Percentiles rank a stretch among this genome's conserved stretches.
These are phyloP conservation scores for Gymnogyps californianus DNA, from an alignment of 2,113 vertebrate species.

Conservation along the genomic window DNA sequence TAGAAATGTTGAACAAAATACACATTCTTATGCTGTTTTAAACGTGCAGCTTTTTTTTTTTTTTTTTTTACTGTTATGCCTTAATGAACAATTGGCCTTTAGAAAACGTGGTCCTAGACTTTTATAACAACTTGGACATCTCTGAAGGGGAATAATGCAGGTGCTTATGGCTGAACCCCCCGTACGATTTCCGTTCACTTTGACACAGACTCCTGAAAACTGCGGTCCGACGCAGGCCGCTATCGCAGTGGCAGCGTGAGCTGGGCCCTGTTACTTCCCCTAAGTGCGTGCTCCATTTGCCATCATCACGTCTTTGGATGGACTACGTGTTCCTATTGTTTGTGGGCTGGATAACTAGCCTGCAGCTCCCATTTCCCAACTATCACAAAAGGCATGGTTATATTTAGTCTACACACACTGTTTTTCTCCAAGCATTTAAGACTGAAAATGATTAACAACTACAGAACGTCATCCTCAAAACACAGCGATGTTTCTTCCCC, in stretches of 20 bases:
- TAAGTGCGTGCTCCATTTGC: not conserved
- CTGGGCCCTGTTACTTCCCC: not conserved
- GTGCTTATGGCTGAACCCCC: not conserved
- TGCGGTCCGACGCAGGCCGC: fast-evolving
- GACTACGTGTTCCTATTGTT: not conserved
- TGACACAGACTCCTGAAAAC: not conserved
- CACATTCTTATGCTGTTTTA: conserved; percentile 14
- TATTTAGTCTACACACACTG: not conserved
- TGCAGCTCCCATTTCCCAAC: not conserved
- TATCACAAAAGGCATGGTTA: not conserved
- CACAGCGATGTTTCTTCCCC: not conserved
- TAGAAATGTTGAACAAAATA: conserved; percentile 48
- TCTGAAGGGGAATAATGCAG: not conserved
- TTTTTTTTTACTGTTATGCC: not conserved
- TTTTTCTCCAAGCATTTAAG: not conserved
- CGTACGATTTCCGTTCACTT: fast-evolving
- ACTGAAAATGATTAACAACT: not conserved
- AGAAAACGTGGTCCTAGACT: not conserved
- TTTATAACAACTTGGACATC: not conserved
- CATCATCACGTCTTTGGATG: not conserved
- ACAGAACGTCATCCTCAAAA: not conserved
- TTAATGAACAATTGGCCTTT: conserved; percentile 18
- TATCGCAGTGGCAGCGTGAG: not conserved
- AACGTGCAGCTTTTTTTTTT: not conserved
- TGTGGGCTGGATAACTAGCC: not conserved